phyloP scores from a whole-genome alignment of 2,888 invertebrate species.

The Biston stratarius region DNA sequence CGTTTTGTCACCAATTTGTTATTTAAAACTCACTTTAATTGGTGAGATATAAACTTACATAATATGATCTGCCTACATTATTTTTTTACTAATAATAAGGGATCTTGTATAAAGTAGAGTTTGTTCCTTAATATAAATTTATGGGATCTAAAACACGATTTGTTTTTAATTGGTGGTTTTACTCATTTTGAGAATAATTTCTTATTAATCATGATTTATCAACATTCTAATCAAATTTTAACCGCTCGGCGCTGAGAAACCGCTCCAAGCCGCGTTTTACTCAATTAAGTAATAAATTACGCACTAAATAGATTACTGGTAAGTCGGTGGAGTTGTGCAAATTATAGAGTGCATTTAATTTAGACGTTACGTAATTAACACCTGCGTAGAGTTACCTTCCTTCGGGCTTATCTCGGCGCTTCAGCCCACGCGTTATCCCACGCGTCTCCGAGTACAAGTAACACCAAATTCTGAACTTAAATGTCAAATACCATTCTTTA shows the following conservation, averaged over 20 bases:
- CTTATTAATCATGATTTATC: conserved; percentile 27
- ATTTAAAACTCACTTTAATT: too few species aligned
- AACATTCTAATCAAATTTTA: conserved; percentile 28
- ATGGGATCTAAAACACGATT: neutral
- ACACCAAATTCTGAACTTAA: conserved; percentile 49
- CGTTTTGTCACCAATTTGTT: too few species aligned
- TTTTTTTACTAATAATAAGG: too few species aligned
- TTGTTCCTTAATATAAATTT: neutral
- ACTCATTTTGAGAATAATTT: conserved; percentile 13
- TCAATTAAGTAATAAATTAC: conserved; percentile 35
- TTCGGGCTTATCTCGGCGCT: conserved; percentile 52
- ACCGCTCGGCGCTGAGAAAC: conserved; percentile 5
- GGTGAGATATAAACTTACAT: too few species aligned
- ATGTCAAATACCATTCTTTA: conserved; percentile 6
- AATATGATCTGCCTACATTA: too few species aligned
- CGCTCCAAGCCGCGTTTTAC: conserved; percentile 14
- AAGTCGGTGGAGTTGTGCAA: conserved; percentile 25
- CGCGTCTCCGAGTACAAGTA: neutral
- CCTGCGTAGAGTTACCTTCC: conserved; percentile 52
- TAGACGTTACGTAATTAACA: conserved; percentile 63
- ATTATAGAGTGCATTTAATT: conserved; percentile 40
- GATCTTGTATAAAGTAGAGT: too few species aligned
- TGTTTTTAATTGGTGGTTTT: conserved; percentile 2
- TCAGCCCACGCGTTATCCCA: conserved; percentile 62
- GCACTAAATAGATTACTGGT: conserved; percentile 32